Base-by-base conservation (phyloP, 2,113 vertebrate species). In the Microcebus lehilahytsara region DNA sequence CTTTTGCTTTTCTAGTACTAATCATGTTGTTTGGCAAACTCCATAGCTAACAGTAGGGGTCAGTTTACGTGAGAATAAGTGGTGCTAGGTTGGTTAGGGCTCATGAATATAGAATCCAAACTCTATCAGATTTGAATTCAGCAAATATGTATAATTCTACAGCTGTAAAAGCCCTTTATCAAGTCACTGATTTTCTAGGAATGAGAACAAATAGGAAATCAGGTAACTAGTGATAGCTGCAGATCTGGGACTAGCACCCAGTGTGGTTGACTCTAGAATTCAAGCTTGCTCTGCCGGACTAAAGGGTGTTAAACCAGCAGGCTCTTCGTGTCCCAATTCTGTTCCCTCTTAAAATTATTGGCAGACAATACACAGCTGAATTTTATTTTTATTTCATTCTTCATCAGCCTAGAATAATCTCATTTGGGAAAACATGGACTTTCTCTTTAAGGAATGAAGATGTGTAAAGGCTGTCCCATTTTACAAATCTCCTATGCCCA, bases 381-480 rank as follows among this genome's bases (percentile, higher is more conserved):
- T 62, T 96, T 91, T 83, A 60, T 51, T 93, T 93, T 90, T 30
- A 30, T 81, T 37, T 67, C 60, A 85, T 91, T 86, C 37, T 12
- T 51, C 58, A 51, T n/a, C 56, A 86, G 4, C 20, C 20, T 51
- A 72, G 80, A 81, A 94, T 0, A 3, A 93, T 56, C 49, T 96
- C n/a, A 85, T 74, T 91, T 85, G 27, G 58, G 58, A 92, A 94
- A 93, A 34, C 23, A 71, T 9, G 10, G 37, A 40, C 81, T 96
- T 97, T 91, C 89, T 62, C 97, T 98, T 98, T 91, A 96, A 98
- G 96, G 95, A 95, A 66, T 79, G 5, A 10, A 62, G 0, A 0
- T 51, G 22, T 95, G 80, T 92, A 96, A 94, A 77, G 91, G 27
- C 74, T 97, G 93, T 84, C 97, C 93, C 90, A 95, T 95, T 98